phyloP scores from a whole-genome alignment of 2,113 vertebrate species.

The Psittacula cyanocephala region DNA sequence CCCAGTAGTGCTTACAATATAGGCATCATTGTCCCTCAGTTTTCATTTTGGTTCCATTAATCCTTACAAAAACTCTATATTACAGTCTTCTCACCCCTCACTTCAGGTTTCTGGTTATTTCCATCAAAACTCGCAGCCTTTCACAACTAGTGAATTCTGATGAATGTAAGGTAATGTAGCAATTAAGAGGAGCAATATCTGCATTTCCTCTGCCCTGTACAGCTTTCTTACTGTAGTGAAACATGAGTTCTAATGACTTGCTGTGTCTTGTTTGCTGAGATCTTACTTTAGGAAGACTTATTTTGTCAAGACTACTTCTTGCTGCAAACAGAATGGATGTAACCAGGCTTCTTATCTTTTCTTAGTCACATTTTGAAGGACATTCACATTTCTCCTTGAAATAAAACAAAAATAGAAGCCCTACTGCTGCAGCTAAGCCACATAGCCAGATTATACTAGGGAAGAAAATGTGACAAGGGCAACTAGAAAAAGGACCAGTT shows the following conservation, averaged over 20 bases:
- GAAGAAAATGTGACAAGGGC: not conserved
- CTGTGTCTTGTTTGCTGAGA: not conserved
- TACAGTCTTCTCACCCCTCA: constrained; percentile 13
- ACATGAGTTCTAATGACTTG: not conserved
- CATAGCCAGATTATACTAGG: not conserved
- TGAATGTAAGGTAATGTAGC: not conserved
- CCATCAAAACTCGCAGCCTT: not conserved
- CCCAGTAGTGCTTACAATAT: not conserved
- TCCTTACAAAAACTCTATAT: not conserved
- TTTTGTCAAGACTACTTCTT: not conserved
- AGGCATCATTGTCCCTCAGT: not conserved
- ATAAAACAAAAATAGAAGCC: not conserved
- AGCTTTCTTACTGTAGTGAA: not conserved
- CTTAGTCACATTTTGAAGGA: not conserved
- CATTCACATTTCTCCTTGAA: not conserved
- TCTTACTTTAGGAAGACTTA: not conserved
- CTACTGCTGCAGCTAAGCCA: not conserved
- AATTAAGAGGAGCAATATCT: not conserved
- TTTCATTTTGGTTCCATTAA: not conserved
- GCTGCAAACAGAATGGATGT: not conserved
- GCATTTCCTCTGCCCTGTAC: not conserved
- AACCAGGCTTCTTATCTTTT: not conserved
- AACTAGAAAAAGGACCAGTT: not conserved
- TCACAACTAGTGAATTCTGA: not conserved
- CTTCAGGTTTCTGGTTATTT: not conserved